These are phyloP conservation scores for Semotilus atromaculatus DNA, from an alignment of 2,797 vertebrate genomes.

Conservation along the genomic window DNA sequence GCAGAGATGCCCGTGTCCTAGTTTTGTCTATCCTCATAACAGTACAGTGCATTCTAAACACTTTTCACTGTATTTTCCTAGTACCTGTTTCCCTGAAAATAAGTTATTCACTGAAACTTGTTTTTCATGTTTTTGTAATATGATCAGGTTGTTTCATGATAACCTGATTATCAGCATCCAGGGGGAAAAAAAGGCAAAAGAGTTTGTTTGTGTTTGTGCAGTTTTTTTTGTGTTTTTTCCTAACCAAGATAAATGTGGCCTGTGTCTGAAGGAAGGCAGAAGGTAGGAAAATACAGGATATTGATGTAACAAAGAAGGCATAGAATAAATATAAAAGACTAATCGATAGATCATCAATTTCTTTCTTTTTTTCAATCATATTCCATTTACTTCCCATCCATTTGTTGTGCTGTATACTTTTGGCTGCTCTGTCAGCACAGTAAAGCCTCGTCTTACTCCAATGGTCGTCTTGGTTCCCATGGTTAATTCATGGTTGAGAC, in stretches of 20 bases:
- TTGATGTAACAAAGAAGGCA: background rate
- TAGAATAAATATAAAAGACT: background rate
- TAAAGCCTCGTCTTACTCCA: background rate
- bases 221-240: background rate
- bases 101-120: background rate
- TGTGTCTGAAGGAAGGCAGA: background rate
- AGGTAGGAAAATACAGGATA: background rate
- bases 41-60: conserved; percentile 17
- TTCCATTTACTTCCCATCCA: background rate
- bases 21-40: conserved; percentile 41
- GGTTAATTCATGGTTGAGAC: background rate
- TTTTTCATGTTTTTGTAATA: conserved; percentile 23
- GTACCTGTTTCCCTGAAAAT: background rate
- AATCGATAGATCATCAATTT: background rate
- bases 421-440: conserved; percentile 5
- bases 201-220: background rate
- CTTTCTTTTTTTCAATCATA: background rate
- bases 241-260: background rate
- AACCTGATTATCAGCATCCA: background rate
- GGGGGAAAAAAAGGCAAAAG: background rate
- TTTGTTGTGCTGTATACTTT: background rate
- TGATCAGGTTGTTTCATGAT: background rate
- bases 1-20: conserved; percentile 39
- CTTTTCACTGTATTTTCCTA: conserved; percentile 1
- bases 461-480: too few relatives aligned